Base-by-base conservation (phyloP, 1,140 invertebrate species). In the Heterodera schachtii region DNA sequence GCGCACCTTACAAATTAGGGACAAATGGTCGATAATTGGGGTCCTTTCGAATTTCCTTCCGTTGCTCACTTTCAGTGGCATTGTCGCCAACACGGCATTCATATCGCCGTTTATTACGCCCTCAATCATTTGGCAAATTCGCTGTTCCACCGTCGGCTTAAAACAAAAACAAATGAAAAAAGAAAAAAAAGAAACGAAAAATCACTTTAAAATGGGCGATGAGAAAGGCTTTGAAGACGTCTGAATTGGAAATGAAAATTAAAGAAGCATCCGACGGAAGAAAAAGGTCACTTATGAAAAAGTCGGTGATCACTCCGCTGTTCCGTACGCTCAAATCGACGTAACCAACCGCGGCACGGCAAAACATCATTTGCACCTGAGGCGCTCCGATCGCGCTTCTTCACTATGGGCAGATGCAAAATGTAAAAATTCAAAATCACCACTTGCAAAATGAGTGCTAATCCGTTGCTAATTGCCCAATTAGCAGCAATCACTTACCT, bases 41-140 rank as follows among this genome's bases (percentile, higher is more conserved):
- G 31, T 31, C 31, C 31, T 31, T 31, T 31, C 31, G 31, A 31
- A 31, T 31, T 31, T 31, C 31, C 1, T 31, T 31, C 31, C 44
- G 19, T 2, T 9, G 11, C n/a, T 67, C 64, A 90, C 88, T 67
- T 89, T 89, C 47, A 89, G 80, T 13, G 88, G 88, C 86, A 89
- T 90, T 46, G 87, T 89, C 21, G 86, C 82, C 44, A 89, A 73
- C 11, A 89, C 81, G n/a, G 69, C 75, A 78, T 89, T 89, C 87
- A 89, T 89, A 73, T 89, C 88, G 31, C 81, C 46, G 67, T 89
- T 88, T 64, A 89, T 89, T 7, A 89, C 85, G 19, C 81, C 83
- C 71, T 89, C 85, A 75, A 89, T 89, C 89, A 90, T 90, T 79
- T 89, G 85, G 73, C 88, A 89, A 85, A 89, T 90, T 75, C 88